Evolutionary conservation across 2,113 vertebrate species (phyloP).

Genomic region (Epinephelus fuscoguttatus): DNA sequence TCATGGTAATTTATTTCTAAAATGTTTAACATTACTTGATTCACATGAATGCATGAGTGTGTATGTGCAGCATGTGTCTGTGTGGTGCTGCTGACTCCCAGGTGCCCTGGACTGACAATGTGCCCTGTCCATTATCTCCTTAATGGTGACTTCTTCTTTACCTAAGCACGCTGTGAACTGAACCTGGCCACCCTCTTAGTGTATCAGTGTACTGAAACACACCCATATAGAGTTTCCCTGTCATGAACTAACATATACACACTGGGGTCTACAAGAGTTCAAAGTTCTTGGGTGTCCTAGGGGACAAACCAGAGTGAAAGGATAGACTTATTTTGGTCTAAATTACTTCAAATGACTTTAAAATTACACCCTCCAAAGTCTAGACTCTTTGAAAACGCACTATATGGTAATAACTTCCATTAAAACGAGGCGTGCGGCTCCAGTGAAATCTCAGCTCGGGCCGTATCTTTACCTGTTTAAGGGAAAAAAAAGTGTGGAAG

Average conservation of each 20-base stretch:
- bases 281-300: constrained; percentile 78
- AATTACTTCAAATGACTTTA: constrained; percentile 71
- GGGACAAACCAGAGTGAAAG: constrained; percentile 67
- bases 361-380: constrained; percentile 73
- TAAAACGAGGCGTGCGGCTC: constrained; percentile 49
- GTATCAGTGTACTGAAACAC: constrained; percentile 69
- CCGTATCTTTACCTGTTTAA: constrained; percentile 39
- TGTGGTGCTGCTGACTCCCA: not conserved
- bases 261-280: constrained; percentile 73
- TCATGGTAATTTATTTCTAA: not conserved
- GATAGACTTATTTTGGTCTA: constrained; percentile 67
- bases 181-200: constrained; percentile 59
- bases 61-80: not conserved
- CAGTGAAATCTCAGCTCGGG: constrained; percentile 40
- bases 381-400: constrained; percentile 56
- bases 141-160: constrained; percentile 73
- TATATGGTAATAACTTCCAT: constrained; percentile 64
- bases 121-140: constrained; percentile 69
- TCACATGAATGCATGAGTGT: not conserved
- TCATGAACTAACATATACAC: constrained; percentile 75
- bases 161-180: constrained; percentile 57
- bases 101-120: constrained; percentile 26
- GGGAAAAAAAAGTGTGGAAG: constrained; percentile 2
- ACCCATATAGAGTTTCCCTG: constrained; percentile 78
- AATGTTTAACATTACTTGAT: not conserved